These are phyloP conservation scores for Dione juno DNA, from an alignment of 2,888 invertebrate genomes.

Conservation along the genomic window DNA sequence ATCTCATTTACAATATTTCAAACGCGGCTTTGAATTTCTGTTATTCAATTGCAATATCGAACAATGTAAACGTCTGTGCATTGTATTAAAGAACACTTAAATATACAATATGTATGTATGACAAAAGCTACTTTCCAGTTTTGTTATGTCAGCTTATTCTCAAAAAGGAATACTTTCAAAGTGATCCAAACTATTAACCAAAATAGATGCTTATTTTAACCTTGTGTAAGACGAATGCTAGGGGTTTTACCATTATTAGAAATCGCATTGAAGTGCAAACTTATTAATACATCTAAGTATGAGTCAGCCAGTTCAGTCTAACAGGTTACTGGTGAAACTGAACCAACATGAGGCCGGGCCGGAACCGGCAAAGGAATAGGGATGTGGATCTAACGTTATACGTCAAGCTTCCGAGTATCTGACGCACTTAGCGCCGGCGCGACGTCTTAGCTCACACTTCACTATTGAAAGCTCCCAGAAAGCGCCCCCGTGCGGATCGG, in stretches of 20 bases:
- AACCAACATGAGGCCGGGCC: slow-evolving; percentile 9
- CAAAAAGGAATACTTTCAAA: not conserved
- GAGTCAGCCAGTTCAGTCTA: slow-evolving; percentile 2
- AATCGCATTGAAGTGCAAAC: not conserved
- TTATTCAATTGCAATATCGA: too few relatives aligned
- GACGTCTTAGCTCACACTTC: slow-evolving; percentile 13
- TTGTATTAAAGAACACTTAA: too few relatives aligned
- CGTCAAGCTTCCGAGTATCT: slow-evolving; percentile 32
- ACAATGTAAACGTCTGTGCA: too few relatives aligned
- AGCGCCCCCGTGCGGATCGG: slow-evolving; percentile 13
- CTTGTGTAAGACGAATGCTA: not conserved
- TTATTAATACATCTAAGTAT: slow-evolving; percentile 1
- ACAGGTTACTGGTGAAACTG: not conserved
- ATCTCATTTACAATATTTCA: too few relatives aligned
- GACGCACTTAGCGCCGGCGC: slow-evolving; percentile 40
- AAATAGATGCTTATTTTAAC: not conserved
- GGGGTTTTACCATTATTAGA: slow-evolving; percentile 4
- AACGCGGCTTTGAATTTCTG: too few relatives aligned
- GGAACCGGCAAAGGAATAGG: slow-evolving; percentile 37
- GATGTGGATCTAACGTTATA: slow-evolving; percentile 37
- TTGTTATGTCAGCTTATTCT: too few relatives aligned
- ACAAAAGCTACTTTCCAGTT: too few relatives aligned
- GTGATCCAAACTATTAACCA: not conserved
- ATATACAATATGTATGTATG: too few relatives aligned
- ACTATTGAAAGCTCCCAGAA: slow-evolving; percentile 13